Evolutionary conservation across 1,140 invertebrate species (phyloP).

Genomic region (Pseudomyrmex sp.): DNA sequence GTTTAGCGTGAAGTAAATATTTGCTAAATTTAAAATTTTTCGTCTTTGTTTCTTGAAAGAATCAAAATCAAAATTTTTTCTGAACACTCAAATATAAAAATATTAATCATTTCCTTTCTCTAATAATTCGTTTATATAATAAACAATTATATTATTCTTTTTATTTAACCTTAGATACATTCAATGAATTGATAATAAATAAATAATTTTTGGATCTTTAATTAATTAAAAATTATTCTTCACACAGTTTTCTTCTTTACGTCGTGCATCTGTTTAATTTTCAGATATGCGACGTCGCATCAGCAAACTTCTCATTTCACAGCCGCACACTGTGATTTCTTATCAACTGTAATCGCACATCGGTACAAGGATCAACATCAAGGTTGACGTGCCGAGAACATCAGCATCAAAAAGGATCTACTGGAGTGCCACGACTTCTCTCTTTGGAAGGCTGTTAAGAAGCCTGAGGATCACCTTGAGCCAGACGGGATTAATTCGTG

Average conservation of each 20-base stretch:
- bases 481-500: constrained; percentile 48
- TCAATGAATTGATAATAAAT: too few relatives aligned
- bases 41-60: neutral
- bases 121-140: too few relatives aligned
- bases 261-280: neutral
- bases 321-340: constrained; percentile 1
- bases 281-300: constrained; percentile 8
- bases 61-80: neutral
- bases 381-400: constrained; percentile 44
- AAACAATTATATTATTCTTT: too few relatives aligned
- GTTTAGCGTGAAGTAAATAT: constrained; percentile 14
- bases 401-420: constrained; percentile 44
- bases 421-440: constrained; percentile 33
- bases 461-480: constrained; percentile 48
- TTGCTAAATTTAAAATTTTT: neutral
- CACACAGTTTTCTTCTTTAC: neutral
- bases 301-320: constrained; percentile 13
- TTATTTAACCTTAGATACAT: too few relatives aligned
- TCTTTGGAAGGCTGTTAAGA: constrained; percentile 34
- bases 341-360: constrained; percentile 44
- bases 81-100: neutral
- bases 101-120: too few relatives aligned
- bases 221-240: too few relatives aligned
- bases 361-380: constrained; percentile 50
- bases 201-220: too few relatives aligned